These are phyloP conservation scores for Scolopax bukidnonensis DNA, from an alignment of 2,797 vertebrate species.

Conservation along the genomic window DNA sequence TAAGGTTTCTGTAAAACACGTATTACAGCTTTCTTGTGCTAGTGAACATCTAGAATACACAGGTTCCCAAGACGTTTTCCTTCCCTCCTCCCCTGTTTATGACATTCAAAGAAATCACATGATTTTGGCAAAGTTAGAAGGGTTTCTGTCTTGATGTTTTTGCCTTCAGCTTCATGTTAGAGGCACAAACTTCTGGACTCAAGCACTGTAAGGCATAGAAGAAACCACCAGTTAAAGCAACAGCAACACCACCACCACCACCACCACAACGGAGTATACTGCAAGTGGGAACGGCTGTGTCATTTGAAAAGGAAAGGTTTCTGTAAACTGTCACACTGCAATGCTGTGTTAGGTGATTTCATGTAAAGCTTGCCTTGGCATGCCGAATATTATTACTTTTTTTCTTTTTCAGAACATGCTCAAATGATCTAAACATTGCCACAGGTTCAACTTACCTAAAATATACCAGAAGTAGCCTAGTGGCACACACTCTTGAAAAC, in stretches of 20 bases:
- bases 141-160: slow-evolving; percentile 46
- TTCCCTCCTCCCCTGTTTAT: slow-evolving; percentile 47
- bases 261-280: slow-evolving; percentile 56
- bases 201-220: slow-evolving; percentile 80
- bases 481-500: slow-evolving; percentile 64
- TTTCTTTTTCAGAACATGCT: slow-evolving; percentile 64
- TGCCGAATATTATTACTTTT: slow-evolving; percentile 2
- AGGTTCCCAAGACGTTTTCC: slow-evolving; percentile 63
- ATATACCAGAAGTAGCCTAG: slow-evolving; percentile 48
- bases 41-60: slow-evolving; percentile 64
- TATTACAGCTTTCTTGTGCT: slow-evolving; percentile 71
- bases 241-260: background rate
- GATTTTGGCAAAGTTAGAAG: slow-evolving; percentile 72
- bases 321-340: slow-evolving; percentile 75
- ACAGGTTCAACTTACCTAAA: slow-evolving; percentile 64
- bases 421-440: slow-evolving; percentile 63
- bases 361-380: slow-evolving; percentile 70
- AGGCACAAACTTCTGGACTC: slow-evolving; percentile 80
- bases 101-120: slow-evolving; percentile 73
- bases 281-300: slow-evolving; percentile 68
- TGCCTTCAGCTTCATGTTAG: slow-evolving; percentile 75
- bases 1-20: slow-evolving; percentile 68
- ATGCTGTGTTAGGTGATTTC: slow-evolving; percentile 65
- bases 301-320: slow-evolving; percentile 59
- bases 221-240: slow-evolving; percentile 74